These are phyloP conservation scores for Noctua janthe DNA, from an alignment of 2,888 invertebrate species.

Conservation along the genomic window DNA sequence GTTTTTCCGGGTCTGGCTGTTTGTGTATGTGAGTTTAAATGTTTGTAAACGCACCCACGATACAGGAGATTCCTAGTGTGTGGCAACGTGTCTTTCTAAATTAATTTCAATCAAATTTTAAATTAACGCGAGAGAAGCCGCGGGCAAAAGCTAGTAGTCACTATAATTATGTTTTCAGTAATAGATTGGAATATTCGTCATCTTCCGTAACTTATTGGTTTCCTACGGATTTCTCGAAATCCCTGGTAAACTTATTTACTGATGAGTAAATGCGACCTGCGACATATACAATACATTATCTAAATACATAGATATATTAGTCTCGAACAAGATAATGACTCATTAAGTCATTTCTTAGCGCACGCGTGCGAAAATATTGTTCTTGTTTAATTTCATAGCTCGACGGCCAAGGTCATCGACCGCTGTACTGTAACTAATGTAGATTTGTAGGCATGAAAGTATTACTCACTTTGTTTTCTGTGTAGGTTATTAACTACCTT, in stretches of 20 bases:
- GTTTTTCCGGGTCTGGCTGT: too few relatives aligned
- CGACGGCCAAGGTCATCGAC: slow-evolving; percentile 69
- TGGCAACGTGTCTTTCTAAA: too few relatives aligned
- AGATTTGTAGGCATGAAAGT: slow-evolving; percentile 26
- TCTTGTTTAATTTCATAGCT: slow-evolving; percentile 69
- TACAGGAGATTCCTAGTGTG: too few relatives aligned
- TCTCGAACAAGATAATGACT: slow-evolving; percentile 29
- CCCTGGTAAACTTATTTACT: background rate
- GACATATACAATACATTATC: background rate
- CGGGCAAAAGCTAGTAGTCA: too few relatives aligned
- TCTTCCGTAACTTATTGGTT: background rate
- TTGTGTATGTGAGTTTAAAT: too few relatives aligned
- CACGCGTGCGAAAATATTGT: slow-evolving; percentile 65
- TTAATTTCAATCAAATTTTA: too few relatives aligned
- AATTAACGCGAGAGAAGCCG: too few relatives aligned
- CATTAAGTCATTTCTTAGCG: slow-evolving; percentile 55
- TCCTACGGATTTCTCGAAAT: background rate
- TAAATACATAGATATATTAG: slow-evolving; percentile 31
- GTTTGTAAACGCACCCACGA: too few relatives aligned
- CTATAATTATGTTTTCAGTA: too few relatives aligned
- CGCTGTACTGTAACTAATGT: slow-evolving; percentile 40
- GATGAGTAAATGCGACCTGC: background rate
- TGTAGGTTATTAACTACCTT: background rate
- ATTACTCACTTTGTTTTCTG: slow-evolving; percentile 21
- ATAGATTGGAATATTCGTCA: background rate